These are phyloP conservation scores for Drosophila chauvacae DNA, from an alignment of 1,140 invertebrate species.

Conservation along the genomic window DNA sequence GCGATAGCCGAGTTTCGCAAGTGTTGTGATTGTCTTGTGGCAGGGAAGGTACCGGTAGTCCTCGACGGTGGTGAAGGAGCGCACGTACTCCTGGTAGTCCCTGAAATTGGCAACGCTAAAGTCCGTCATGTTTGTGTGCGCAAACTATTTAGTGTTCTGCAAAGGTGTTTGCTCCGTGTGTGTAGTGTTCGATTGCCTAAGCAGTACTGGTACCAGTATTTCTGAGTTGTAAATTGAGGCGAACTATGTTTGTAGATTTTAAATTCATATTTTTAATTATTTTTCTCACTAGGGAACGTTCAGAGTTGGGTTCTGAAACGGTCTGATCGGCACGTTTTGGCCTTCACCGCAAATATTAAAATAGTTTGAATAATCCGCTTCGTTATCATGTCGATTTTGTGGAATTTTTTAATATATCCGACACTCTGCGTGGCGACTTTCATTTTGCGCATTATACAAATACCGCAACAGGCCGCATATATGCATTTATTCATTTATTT, in stretches of 20 bases:
- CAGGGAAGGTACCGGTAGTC: constrained; percentile 50
- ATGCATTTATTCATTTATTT: constrained; percentile 24
- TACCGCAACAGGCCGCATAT: constrained; percentile 12
- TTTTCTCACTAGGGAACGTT: neutral
- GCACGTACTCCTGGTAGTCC: constrained; percentile 50
- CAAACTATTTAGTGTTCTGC: neutral
- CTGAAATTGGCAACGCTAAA: constrained; percentile 49
- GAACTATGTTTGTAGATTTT: neutral
- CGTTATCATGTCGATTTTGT: constrained; percentile 25
- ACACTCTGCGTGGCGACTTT: constrained; percentile 13
- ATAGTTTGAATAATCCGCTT: constrained; percentile 37
- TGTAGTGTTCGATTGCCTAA: neutral
- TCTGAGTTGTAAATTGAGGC: neutral
- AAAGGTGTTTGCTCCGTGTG: neutral
- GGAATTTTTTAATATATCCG: constrained; percentile 43
- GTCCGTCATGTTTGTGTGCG: constrained; percentile 14
- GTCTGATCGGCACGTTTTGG: constrained; percentile 24
- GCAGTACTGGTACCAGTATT: neutral
- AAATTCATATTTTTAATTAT: neutral
- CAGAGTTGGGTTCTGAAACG: neutral
- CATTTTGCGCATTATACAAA: constrained; percentile 32
- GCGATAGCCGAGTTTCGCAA: constrained; percentile 55
- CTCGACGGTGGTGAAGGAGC: constrained; percentile 41
- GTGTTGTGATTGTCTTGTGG: constrained; percentile 1
- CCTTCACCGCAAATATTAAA: constrained; percentile 32